Evolutionary conservation across 2,113 vertebrate species (phyloP).

Genomic region (Miniopterus natalensis): DNA sequence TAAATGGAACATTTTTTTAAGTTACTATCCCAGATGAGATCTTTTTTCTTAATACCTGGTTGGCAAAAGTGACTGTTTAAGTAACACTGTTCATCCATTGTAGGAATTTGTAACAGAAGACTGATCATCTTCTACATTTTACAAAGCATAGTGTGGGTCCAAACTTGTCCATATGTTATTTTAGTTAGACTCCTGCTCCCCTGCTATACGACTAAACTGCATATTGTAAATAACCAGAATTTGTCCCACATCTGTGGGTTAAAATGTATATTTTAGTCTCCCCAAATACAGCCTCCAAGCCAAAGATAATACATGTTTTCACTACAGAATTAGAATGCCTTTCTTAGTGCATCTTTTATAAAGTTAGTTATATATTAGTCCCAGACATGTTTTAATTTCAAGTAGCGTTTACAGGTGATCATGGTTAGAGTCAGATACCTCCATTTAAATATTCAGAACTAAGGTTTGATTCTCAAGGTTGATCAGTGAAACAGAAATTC

Average conservation of each 20-base stretch:
- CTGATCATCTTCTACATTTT: background rate
- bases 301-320: slow-evolving; percentile 51
- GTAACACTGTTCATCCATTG: background rate
- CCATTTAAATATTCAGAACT: slow-evolving; percentile 37
- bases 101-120: background rate
- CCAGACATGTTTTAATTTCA: slow-evolving; percentile 5
- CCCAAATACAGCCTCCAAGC: background rate
- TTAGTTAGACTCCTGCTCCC: background rate
- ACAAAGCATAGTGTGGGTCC: background rate
- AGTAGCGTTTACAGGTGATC: background rate
- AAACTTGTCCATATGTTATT: background rate
- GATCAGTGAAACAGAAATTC: slow-evolving; percentile 55
- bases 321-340: slow-evolving; percentile 30
- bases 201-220: background rate
- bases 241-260: background rate
- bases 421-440: background rate
- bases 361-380: background rate
- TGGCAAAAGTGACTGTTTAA: background rate
- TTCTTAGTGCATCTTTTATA: background rate
- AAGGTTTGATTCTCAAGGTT: background rate
- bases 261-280: slow-evolving; percentile 27
- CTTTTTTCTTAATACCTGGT: background rate
- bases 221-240: background rate
- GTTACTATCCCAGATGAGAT: background rate
- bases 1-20: background rate